Evolutionary conservation across 2,797 vertebrate genomes (phyloP).

Genomic region (Eptatretus atami): DNA sequence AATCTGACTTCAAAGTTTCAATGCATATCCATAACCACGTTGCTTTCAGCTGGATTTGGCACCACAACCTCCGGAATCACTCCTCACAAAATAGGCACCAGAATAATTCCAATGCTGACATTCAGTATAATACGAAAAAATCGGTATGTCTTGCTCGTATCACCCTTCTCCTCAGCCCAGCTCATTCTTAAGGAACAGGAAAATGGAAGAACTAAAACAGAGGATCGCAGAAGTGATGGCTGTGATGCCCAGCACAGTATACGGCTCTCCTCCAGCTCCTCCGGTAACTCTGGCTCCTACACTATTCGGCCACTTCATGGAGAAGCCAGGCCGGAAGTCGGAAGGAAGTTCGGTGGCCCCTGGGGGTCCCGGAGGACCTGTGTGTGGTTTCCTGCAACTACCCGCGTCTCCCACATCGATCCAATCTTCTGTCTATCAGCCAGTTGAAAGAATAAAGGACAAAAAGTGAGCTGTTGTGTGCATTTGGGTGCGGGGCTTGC

Average conservation of each 20-base stretch:
- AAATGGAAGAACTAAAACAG: background rate
- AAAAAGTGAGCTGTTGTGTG: no score
- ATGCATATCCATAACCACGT: no score
- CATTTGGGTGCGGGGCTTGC: no score
- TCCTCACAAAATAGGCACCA: no score
- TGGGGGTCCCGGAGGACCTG: background rate
- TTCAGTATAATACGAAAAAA: no score
- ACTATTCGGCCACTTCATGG: constrained; percentile 2
- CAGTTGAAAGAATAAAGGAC: background rate
- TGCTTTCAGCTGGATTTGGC: no score
- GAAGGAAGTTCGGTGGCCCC: background rate
- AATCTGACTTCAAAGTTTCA: no score
- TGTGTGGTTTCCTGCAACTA: background rate
- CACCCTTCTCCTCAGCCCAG: background rate
- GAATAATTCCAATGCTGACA: no score
- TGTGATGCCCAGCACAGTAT: background rate
- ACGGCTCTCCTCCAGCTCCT: background rate
- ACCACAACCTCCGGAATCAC: no score
- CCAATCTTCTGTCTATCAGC: background rate
- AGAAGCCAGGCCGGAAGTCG: background rate
- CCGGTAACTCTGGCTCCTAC: background rate
- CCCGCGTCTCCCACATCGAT: background rate
- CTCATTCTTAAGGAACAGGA: background rate
- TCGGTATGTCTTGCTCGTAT: no score
- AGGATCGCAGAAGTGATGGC: background rate